Evolutionary conservation across 2,888 invertebrate species (phyloP), one percentile per base, ranked within the genome.

Genomic region (Polymixis flavicincta): DNA sequence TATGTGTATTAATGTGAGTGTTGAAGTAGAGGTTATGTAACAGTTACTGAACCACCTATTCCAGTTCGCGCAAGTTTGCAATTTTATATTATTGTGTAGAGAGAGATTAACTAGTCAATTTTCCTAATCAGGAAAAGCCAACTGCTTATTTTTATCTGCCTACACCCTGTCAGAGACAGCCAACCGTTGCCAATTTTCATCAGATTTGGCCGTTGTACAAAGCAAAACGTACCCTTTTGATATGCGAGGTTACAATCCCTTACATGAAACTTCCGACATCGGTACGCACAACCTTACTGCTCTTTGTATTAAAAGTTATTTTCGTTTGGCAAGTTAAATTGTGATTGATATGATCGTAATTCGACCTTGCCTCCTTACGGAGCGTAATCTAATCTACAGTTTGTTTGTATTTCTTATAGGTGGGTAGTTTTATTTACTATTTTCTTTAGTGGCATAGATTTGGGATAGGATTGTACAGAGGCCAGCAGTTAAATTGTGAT

Each of bases 181-280:
- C 7, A 8, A 50, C 57, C 69, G 66, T 59, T 45, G n/a, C 64
- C 63, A 70, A 64, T 67, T 74, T 73, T 37, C 67, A 70, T 72
- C 54, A 74, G 71, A 85, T 73, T 75, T 66, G 19, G 11, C 50
- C 59, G 55, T 61, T 67, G 28, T 76, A 72, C 68, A 85, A 82
- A 85, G 70, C 54, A 75, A 74, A 73, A 73, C 25, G 6, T 66
- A 55, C 50, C 69, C 67, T 85, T 85, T 82, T 70, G 66, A 82
- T 70, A 71, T 54, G 4, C 63, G 72, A 63, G 73, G 73, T 78
- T 85, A 78, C 63, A 32, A 57, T 28, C 59, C 52, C 50, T 57
- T 69, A 71, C 28, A 28, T 14, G 1, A 28, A 71, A 55, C 13
- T 13, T 50, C 11, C n/a, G 22, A 45, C 32, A 1, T n/a, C n/a